Conservation (phyloP, 2,113 vertebrate genomes). For the Triplophysa dalaica region DNA sequence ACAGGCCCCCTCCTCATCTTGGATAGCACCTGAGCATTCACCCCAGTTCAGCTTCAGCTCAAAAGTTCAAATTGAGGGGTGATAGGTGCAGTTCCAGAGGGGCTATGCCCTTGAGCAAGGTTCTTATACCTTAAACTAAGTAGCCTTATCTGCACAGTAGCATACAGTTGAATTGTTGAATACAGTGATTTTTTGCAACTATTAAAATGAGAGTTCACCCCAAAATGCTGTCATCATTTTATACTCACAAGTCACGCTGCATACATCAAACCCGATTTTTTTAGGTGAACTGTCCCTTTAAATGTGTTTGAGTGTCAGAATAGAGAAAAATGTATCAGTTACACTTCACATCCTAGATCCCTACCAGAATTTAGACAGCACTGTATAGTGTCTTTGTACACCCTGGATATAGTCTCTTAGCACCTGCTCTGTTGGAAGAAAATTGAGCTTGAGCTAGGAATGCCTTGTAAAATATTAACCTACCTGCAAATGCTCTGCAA, state of each 20-base stretch:
- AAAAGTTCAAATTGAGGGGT: conserved; percentile 34
- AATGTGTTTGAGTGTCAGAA: conserved; percentile 1
- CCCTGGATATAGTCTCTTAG: not conserved
- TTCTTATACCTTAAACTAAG: conserved; percentile 43
- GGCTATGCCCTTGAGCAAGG: conserved; percentile 65
- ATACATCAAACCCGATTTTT: too few relatives aligned
- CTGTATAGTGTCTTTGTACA: not conserved
- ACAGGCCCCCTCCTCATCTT: conserved; percentile 53
- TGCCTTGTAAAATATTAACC: conserved; percentile 65
- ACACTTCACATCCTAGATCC: not conserved
- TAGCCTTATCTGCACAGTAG: not conserved
- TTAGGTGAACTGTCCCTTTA: not conserved
- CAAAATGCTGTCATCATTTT: not conserved
- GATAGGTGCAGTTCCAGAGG: conserved; percentile 36
- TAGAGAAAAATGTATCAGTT: not conserved
- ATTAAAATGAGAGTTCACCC: not conserved
- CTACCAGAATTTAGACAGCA: not conserved
- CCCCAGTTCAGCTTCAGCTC: conserved; percentile 39
- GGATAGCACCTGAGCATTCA: conserved; percentile 46
- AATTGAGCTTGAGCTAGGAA: conserved; percentile 25
- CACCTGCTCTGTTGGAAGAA: conserved; percentile 6
- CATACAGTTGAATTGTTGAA: not conserved
- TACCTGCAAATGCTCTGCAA: conserved; percentile 66
- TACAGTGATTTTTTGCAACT: not conserved
- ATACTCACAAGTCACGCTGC: too few relatives aligned